Conservation (phyloP, 2,888 invertebrate species). For the Invenusta paracnida region DNA sequence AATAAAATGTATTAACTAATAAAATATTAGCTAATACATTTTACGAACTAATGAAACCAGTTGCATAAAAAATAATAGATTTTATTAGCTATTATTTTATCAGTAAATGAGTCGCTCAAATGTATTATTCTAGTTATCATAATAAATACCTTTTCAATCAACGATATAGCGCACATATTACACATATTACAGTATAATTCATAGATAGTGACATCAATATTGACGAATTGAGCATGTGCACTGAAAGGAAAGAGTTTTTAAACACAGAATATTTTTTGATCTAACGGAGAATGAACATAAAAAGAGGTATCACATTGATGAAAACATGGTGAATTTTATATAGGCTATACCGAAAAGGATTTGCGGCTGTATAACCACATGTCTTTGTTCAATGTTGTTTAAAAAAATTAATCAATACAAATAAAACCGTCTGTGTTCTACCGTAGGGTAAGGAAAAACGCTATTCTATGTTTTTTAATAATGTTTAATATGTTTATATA, state of each 20-base stretch:
- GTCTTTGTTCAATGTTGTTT: too few species aligned
- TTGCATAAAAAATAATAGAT: background rate
- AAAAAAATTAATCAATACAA: too few species aligned
- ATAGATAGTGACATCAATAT: background rate
- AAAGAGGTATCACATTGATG: background rate
- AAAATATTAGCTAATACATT: background rate
- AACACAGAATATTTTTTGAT: background rate
- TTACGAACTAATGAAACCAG: background rate
- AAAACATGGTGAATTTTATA: constrained; percentile 2
- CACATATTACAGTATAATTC: background rate
- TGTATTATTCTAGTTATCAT: background rate
- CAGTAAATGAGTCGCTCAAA: background rate
- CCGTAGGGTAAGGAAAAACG: too few species aligned
- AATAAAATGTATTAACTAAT: background rate
- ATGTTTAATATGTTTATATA: too few species aligned
- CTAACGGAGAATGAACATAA: constrained; percentile 12
- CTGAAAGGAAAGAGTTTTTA: constrained; percentile 10
- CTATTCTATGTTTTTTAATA: too few species aligned
- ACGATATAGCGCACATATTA: background rate
- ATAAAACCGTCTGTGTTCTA: too few species aligned
- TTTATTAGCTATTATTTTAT: background rate
- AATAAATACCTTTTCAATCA: background rate
- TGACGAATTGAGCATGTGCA: constrained; percentile 6
- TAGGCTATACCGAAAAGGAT: too few species aligned
- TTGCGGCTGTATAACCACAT: too few species aligned